Evolutionary conservation across 2,113 vertebrate species (phyloP).

Genomic region (Salvator merianae): DNA sequence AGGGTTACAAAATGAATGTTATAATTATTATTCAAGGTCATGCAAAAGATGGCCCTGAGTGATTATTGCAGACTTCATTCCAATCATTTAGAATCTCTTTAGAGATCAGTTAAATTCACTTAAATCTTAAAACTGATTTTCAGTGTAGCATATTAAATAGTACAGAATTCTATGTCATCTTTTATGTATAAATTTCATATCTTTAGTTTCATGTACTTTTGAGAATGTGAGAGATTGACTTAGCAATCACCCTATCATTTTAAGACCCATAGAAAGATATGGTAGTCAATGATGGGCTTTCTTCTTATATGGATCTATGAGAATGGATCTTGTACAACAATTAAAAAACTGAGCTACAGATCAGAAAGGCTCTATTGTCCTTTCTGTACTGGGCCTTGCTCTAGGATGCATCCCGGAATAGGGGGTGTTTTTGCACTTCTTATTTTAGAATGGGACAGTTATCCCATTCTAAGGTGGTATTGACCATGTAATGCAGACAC

Average conservation of each 20-base stretch:
- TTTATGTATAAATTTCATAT: no score
- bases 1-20: not conserved
- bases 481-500: no score
- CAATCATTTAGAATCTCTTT: not conserved
- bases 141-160: no score
- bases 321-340: no score
- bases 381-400: no score
- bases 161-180: no score
- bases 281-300: no score
- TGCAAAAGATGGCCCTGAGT: no score
- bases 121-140: not conserved
- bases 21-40: not conserved
- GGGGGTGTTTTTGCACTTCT: no score
- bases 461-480: no score
- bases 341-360: not conserved
- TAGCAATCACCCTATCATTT: not conserved
- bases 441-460: no score
- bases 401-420: no score
- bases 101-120: not conserved
- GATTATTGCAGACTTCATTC: not conserved
- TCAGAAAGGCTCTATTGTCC: not conserved
- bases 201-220: not conserved
- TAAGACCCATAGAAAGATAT: not conserved
- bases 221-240: not conserved
- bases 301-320: not conserved